Evolutionary conservation across 2,113 vertebrate species (phyloP).

Genomic region (Bos javanicus): DNA sequence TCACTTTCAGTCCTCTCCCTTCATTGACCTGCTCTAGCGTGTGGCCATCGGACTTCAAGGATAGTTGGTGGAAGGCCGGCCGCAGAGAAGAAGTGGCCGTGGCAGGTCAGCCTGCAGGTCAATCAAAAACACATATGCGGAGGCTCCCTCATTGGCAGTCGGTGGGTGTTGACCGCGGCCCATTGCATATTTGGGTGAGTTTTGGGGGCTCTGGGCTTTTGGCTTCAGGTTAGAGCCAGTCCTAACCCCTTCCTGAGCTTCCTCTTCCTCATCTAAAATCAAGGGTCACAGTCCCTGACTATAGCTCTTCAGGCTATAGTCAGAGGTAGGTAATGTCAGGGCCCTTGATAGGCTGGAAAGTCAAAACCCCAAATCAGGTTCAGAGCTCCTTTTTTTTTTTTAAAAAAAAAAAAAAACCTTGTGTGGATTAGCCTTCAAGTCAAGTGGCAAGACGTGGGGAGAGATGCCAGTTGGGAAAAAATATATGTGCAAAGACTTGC

Average conservation of each 20-base stretch:
- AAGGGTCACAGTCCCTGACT: neutral
- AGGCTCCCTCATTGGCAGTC: constrained; percentile 78
- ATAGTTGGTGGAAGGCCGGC: neutral
- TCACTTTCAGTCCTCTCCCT: neutral
- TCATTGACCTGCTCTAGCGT: neutral
- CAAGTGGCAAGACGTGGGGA: neutral
- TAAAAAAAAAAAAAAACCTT: neutral
- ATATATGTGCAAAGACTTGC: neutral
- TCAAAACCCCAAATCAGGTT: neutral
- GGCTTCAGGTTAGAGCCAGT: neutral
- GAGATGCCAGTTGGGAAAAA: neutral
- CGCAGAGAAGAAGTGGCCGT: constrained; percentile 75
- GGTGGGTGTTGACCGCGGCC: constrained; percentile 75
- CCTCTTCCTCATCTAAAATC: neutral
- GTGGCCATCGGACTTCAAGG: neutral
- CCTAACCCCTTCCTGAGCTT: neutral
- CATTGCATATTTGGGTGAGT: constrained; percentile 69
- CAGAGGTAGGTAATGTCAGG: neutral
- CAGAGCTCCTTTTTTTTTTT: neutral
- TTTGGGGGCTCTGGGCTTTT: neutral
- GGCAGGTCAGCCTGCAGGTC: constrained; percentile 83
- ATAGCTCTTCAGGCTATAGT: neutral
- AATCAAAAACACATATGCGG: constrained; percentile 75
- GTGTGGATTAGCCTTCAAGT: neutral
- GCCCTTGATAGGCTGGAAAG: neutral